Conservation (phyloP, 2,113 vertebrate species). For the Beaufortia kweichowensis region DNA sequence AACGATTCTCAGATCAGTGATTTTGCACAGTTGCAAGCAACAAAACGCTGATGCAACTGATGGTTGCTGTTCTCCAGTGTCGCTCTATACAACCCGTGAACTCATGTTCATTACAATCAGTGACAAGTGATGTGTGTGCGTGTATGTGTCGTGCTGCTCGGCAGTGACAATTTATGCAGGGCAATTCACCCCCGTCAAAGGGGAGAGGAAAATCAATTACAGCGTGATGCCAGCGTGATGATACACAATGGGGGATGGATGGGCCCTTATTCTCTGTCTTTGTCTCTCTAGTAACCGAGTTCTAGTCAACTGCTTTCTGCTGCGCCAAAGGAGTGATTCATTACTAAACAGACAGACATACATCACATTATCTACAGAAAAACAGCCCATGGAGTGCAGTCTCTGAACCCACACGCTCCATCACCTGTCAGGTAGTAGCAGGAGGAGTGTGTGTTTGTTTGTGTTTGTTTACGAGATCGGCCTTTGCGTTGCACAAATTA, state of each 20-base stretch:
- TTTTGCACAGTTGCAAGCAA: neutral
- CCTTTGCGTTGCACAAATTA: neutral
- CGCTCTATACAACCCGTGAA: neutral
- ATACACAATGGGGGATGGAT: neutral
- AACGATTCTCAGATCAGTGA: neutral
- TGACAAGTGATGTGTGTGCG: neutral
- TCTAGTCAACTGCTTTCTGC: slow-evolving; percentile 6
- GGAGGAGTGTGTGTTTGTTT: neutral
- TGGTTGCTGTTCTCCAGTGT: neutral
- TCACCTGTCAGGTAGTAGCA: neutral
- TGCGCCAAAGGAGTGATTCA: neutral
- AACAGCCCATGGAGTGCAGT: neutral
- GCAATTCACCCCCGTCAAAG: neutral
- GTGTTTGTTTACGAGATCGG: no score
- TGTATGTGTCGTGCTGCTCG: neutral
- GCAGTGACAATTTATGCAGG: slow-evolving; percentile 11
- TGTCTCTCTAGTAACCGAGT: neutral
- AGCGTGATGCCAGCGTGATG: slow-evolving; percentile 5
- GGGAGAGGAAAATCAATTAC: neutral
- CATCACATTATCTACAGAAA: neutral
- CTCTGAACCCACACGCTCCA: neutral
- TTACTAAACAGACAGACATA: slow-evolving; percentile 6
- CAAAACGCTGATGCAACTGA: neutral
- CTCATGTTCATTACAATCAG: neutral
- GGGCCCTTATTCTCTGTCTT: neutral